Percentiles rank a stretch among this genome's conserved stretches.
These are phyloP conservation scores for Grus americana DNA, from an alignment of 2,113 vertebrate species.

Conservation along the genomic window DNA sequence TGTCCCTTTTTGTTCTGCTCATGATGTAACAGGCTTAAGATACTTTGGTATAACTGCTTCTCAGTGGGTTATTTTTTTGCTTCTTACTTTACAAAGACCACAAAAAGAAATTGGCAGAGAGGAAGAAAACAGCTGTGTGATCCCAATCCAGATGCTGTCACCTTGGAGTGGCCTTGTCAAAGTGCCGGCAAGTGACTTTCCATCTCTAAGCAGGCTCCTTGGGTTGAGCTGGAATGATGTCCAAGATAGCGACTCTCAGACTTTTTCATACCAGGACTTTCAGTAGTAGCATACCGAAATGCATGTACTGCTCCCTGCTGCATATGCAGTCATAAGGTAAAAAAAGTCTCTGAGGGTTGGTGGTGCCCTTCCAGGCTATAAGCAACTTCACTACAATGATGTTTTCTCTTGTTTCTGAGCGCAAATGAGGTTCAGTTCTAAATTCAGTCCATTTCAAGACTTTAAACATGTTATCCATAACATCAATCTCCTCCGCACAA, in stretches of 20 bases:
- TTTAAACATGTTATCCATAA: neutral
- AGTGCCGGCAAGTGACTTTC: neutral
- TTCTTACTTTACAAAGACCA: neutral
- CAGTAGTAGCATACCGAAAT: neutral
- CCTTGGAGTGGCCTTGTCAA: neutral
- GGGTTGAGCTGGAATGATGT: neutral
- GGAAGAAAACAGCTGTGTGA: neutral
- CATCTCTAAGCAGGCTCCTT: neutral
- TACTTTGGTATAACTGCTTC: neutral
- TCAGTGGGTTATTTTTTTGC: neutral
- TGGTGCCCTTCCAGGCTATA: neutral
- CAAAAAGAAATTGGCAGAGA: neutral
- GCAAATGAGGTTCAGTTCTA: neutral
- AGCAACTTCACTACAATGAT: neutral
- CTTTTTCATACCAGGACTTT: neutral
- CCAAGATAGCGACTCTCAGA: neutral
- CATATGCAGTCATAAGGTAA: neutral
- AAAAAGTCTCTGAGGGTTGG: neutral
- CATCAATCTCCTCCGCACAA: neutral
- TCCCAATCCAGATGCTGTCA: neutral
- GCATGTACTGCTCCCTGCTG: neutral
- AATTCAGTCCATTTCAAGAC: neutral
- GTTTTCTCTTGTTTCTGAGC: neutral
- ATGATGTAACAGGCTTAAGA: constrained; percentile 36
- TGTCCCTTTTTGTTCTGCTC: neutral